phyloP scores from a whole-genome alignment of 2,113 vertebrate genomes.

The Archocentrus centrarchus region DNA sequence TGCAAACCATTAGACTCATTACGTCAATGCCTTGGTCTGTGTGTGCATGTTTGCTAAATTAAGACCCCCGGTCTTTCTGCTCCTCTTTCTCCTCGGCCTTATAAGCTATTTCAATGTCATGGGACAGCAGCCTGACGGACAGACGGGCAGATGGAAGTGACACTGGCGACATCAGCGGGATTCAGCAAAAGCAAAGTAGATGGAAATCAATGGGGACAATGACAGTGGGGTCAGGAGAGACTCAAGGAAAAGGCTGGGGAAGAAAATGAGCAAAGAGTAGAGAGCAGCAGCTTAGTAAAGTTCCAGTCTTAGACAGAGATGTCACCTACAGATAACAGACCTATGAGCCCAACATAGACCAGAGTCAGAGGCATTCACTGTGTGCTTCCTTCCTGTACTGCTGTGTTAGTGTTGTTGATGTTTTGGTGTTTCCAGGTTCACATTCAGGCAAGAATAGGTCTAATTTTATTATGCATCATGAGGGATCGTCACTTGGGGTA shows the following conservation, averaged over 20 bases:
- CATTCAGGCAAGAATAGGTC: background rate
- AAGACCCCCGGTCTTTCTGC: background rate
- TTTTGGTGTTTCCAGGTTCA: background rate
- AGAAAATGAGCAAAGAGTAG: slow-evolving; percentile 8
- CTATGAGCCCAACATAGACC: slow-evolving; percentile 33
- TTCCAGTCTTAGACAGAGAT: slow-evolving; percentile 28
- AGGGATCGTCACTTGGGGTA: background rate
- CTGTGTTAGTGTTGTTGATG: slow-evolving; percentile 12
- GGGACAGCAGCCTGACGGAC: slow-evolving; percentile 30
- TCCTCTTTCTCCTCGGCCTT: background rate
- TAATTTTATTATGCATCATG: background rate
- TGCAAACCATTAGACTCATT: background rate
- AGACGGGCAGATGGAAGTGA: slow-evolving; percentile 58
- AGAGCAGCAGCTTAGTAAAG: slow-evolving; percentile 11
- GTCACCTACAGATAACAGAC: slow-evolving; percentile 56
- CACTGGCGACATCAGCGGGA: slow-evolving; percentile 41
- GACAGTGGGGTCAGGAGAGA: slow-evolving; percentile 36
- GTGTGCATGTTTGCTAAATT: background rate
- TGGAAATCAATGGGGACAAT: slow-evolving; percentile 58
- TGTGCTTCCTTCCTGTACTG: slow-evolving; percentile 39
- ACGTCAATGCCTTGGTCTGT: background rate
- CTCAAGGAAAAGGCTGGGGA: slow-evolving; percentile 17
- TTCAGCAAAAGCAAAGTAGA: slow-evolving; percentile 54
- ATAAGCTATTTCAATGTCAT: slow-evolving; percentile 3
- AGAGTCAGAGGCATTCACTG: slow-evolving; percentile 17